These are phyloP conservation scores for Stenodema calcarata DNA, from an alignment of 2,888 invertebrate species.

Conservation along the genomic window DNA sequence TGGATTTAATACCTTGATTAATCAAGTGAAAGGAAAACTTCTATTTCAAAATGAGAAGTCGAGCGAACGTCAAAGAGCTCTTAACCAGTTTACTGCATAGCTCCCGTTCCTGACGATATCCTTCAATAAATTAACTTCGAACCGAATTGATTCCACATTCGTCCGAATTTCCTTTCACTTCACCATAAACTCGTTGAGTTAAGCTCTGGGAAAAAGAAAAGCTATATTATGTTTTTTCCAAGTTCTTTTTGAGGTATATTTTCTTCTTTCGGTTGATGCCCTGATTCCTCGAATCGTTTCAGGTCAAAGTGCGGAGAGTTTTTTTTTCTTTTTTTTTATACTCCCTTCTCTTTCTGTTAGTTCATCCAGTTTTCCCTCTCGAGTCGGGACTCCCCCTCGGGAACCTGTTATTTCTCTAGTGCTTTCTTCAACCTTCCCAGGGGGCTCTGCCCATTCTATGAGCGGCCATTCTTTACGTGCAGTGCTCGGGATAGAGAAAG, in stretches of 20 bases:
- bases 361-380: neutral
- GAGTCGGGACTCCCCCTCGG: neutral
- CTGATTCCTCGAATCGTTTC: constrained; percentile 22
- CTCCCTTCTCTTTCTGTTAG: neutral
- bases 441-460: constrained; percentile 23
- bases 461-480: constrained; percentile 28
- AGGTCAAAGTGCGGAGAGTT: constrained; percentile 23
- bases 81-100: no score
- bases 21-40: no score
- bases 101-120: neutral
- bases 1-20: no score
- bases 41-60: no score
- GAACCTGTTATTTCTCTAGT: constrained; percentile 32
- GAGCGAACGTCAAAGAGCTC: no score
- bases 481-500: neutral
- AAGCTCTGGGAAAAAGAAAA: neutral
- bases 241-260: neutral
- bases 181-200: neutral
- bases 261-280: neutral
- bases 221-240: neutral
- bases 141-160: neutral
- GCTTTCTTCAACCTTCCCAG: constrained; percentile 1
- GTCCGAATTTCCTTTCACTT: neutral
- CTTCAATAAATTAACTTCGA: neutral
- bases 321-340: neutral